Percentiles rank a stretch among this genome's conserved stretches.
Evolutionary conservation across 1,140 invertebrate genomes (phyloP).

Genomic region (Papilio machaon): DNA sequence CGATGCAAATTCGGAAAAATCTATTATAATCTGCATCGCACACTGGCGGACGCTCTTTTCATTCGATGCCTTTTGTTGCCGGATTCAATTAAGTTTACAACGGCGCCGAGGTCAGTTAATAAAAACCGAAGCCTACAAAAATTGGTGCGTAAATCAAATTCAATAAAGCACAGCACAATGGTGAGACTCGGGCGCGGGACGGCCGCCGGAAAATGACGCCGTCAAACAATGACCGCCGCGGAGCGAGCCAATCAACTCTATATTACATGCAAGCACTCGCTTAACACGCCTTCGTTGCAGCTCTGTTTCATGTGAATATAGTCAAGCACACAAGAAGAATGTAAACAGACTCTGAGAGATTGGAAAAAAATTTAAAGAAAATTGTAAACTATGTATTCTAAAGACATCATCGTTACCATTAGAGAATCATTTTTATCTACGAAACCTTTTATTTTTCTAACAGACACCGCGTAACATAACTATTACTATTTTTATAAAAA

Average conservation of each 20-base stretch:
- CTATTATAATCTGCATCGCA: slow-evolving; percentile 81
- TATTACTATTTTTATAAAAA: background rate
- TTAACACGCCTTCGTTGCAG: slow-evolving; percentile 19
- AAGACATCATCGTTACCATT: too few relatives aligned
- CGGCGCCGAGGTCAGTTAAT: slow-evolving; percentile 80
- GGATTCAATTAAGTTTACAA: slow-evolving; percentile 82
- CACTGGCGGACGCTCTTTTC: slow-evolving; percentile 80
- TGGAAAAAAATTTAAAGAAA: too few relatives aligned
- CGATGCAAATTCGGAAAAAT: slow-evolving; percentile 80
- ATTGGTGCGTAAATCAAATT: slow-evolving; percentile 81
- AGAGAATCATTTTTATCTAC: too few relatives aligned
- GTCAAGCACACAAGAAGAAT: background rate
- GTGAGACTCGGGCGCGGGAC: slow-evolving; percentile 60
- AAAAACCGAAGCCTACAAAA: slow-evolving; percentile 81
- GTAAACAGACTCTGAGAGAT: slow-evolving; percentile 30
- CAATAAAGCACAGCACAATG: slow-evolving; percentile 78
- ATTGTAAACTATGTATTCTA: too few relatives aligned
- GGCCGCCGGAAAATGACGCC: slow-evolving; percentile 72
- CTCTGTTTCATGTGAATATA: slow-evolving; percentile 19
- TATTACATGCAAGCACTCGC: slow-evolving; percentile 46
- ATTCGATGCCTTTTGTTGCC: slow-evolving; percentile 78
- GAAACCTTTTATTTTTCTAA: background rate
- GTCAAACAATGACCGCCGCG: slow-evolving; percentile 64
- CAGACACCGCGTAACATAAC: background rate
- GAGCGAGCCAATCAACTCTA: slow-evolving; percentile 58